Evolutionary conservation across 1,140 invertebrate species (phyloP).

Genomic region (Procambarus virginalis): DNA sequence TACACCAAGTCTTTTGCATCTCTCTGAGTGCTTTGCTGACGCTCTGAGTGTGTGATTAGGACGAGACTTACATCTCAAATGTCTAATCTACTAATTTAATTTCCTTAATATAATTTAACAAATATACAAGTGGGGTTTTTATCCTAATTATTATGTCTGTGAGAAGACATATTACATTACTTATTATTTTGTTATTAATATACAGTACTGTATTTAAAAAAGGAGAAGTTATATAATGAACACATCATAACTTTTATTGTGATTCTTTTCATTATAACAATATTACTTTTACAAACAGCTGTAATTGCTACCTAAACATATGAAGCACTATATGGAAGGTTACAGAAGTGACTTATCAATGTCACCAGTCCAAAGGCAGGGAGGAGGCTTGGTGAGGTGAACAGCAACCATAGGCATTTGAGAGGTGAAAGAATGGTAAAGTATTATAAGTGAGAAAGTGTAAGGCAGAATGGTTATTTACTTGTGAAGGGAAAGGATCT

Average conservation of each 20-base stretch:
- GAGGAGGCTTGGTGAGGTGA: conserved; percentile 46
- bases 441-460: conserved; percentile 35
- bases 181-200: background rate
- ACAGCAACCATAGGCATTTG: conserved; percentile 20
- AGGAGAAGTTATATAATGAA: conserved; percentile 28
- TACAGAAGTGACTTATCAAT: conserved; percentile 45
- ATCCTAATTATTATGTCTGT: no score
- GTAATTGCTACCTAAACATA: conserved; percentile 65
- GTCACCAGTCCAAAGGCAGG: conserved; percentile 63
- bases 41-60: no score
- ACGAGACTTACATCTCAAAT: no score
- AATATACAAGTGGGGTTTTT: no score
- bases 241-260: conserved; percentile 67
- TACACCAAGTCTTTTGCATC: no score
- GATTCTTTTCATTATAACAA: conserved; percentile 69
- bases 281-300: conserved; percentile 69
- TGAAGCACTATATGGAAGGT: conserved; percentile 67
- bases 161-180: no score
- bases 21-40: no score
- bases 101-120: no score
- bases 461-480: conserved; percentile 62
- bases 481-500: conserved; percentile 26
- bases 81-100: no score
- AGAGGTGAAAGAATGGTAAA: conserved; percentile 32
- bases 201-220: background rate